A percentile compares a stretch with the other conserved stretches of the same genome.
Evolutionary conservation across 2,797 vertebrate species (phyloP).

Genomic region (Leucoraja ocellata): DNA sequence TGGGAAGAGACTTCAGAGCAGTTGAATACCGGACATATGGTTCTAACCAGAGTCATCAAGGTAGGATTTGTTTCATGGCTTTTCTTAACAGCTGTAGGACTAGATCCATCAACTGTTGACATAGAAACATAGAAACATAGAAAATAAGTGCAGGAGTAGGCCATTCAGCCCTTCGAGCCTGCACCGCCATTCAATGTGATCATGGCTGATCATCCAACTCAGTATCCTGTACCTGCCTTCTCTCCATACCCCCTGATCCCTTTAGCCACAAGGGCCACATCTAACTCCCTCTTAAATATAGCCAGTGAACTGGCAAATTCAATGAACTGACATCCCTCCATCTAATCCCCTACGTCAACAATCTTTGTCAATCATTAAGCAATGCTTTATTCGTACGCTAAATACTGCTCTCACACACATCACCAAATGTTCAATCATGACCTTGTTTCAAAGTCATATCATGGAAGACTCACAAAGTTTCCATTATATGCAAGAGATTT

Average conservation of each 20-base stretch:
- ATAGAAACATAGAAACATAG: too few species aligned
- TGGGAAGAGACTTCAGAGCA: background rate
- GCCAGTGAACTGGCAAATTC: too few species aligned
- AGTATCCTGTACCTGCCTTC: too few species aligned
- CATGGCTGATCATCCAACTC: too few species aligned
- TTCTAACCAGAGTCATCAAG: background rate
- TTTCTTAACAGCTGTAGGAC: background rate
- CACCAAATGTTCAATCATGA: background rate
- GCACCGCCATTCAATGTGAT: too few species aligned
- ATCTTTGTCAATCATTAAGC: background rate
- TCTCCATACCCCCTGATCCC: too few species aligned
- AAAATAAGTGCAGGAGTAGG: too few species aligned
- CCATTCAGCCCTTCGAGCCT: too few species aligned
- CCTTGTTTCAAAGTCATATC: background rate
- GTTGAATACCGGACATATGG: background rate
- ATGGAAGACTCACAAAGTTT: background rate
- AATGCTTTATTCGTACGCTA: background rate
- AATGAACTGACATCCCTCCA: background rate
- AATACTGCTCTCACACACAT: background rate
- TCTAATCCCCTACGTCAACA: background rate
- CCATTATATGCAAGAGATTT: background rate
- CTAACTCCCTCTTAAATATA: too few species aligned
- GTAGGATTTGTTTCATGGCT: background rate
- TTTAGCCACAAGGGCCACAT: too few species aligned
- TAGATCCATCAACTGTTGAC: background rate